Conservation (phyloP, 1,140 invertebrate genomes). For the Melitaea cinxia region DNA sequence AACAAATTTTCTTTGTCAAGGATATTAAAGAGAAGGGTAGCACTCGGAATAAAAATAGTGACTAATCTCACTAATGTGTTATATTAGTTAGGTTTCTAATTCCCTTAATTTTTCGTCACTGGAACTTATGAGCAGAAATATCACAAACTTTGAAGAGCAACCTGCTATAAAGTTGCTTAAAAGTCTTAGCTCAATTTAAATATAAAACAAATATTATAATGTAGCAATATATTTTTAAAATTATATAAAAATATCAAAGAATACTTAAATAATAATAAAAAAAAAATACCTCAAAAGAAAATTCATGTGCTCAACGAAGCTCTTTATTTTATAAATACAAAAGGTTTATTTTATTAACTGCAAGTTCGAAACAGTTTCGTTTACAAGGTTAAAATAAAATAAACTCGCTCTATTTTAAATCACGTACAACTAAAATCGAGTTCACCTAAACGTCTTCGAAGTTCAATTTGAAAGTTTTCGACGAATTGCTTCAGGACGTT, state of each 20-base stretch:
- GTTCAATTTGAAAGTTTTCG: conserved; percentile 32
- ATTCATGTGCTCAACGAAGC: no score
- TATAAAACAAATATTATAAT: no score
- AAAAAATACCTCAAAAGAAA: no score
- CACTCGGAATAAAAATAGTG: conserved; percentile 15
- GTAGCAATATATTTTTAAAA: no score
- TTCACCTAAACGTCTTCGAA: conserved; percentile 31
- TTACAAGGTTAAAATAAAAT: conserved; percentile 20
- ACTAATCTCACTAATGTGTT: conserved; percentile 32
- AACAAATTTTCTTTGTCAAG: conserved; percentile 12
- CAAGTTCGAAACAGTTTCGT: neutral
- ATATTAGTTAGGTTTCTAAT: conserved; percentile 27
- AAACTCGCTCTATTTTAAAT: conserved; percentile 30
- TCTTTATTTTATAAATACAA: neutral
- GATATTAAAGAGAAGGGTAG: conserved; percentile 15
- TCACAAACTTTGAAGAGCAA: no score
- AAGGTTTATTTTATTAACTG: neutral
- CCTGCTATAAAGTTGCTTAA: no score
- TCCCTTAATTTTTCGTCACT: conserved; percentile 1
- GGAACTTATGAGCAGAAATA: neutral
- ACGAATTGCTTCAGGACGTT: conserved; percentile 33
- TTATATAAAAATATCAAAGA: no score
- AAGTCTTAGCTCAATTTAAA: no score
- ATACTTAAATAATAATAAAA: no score
- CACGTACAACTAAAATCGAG: conserved; percentile 36